Conservation (phyloP, 1,140 invertebrate species). For the Ectropis grisescens region DNA sequence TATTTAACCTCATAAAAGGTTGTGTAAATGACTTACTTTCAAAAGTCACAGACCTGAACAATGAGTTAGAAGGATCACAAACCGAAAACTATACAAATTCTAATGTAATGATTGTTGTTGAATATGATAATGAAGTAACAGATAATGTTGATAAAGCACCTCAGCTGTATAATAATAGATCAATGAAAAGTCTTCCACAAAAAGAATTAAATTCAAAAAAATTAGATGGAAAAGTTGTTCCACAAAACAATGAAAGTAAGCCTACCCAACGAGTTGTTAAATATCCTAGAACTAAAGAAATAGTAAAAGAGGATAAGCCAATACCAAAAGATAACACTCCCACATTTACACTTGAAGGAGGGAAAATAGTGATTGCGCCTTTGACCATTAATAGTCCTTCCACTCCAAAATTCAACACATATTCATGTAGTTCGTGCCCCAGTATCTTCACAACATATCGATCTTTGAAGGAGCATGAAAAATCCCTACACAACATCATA, state of each 20-base stretch:
- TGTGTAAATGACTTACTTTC: constrained; percentile 15
- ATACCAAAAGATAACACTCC: constrained; percentile 1
- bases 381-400: constrained; percentile 1
- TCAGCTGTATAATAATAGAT: constrained; percentile 4
- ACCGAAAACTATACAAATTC: constrained; percentile 5
- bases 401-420: constrained; percentile 8
- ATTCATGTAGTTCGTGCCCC: constrained; percentile 14
- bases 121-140: constrained; percentile 11
- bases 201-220: constrained; percentile 1
- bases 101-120: constrained; percentile 15
- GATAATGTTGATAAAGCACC: constrained; percentile 7
- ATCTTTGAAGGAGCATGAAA: constrained; percentile 18
- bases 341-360: constrained; percentile 8
- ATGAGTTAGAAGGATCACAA: constrained; percentile 2
- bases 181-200: constrained; percentile 5
- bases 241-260: background rate
- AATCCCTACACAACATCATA: constrained; percentile 8
- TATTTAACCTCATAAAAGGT: constrained; percentile 12
- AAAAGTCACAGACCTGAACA: constrained; percentile 9
- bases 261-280: background rate
- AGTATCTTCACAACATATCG: constrained; percentile 15
- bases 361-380: constrained; percentile 13
- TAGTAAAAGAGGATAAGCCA: background rate
- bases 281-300: background rate
- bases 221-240: background rate